Base-by-base conservation (phyloP, 1,140 invertebrate genomes). In the Dufourea novaeangliae region DNA sequence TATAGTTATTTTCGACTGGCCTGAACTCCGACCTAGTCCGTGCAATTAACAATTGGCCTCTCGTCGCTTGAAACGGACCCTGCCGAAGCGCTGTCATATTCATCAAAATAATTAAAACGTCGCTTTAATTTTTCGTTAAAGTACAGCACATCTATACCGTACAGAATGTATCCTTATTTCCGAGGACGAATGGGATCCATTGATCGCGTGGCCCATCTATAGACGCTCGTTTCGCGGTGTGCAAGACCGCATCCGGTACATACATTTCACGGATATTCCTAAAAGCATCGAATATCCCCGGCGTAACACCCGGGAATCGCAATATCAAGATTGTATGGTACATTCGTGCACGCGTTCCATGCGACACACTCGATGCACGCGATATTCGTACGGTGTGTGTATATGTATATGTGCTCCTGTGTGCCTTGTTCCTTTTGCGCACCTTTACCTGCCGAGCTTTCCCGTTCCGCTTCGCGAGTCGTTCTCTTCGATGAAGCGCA, bases 311-410 rank as follows among this genome's bases (percentile, higher is more conserved):
- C 3, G 59, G 50, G 34, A 64, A 73, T 73, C 44, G 61, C 64
- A 54, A 73, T 64, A 73, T 73, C n/a, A 52, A 50, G 22, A 63
- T 72, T 50, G 14, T 37, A 39, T 61, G 39, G 37, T 25, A 14
- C 57, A 14, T 73, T 39, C 34, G 27, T 61, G 37, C 54, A 22
- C 68, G 20, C n/a, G 39, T 56, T 70, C 25, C 39, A 20, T 29
- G 29, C 56, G 5, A 10, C 27, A 27, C 25, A 25, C 11, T 46
- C 41, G 41, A 46, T 46, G 41, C 2, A 46, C 17, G 41, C 41
- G 41, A 46, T 46, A 46, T 46, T 20, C 41, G 3, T 46, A 20
- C 41, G 20, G 17, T 20, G 41, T 46, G 52, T 7, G 14, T 5
- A 14, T 52, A 52, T 62, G 6, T 63, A 22, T n/a, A n/a, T 22